A percentile compares a stretch with the other conserved stretches of the same genome.
These are phyloP conservation scores for Coptodon bakossiorum DNA, from an alignment of 2,113 vertebrate genomes.

Conservation along the genomic window DNA sequence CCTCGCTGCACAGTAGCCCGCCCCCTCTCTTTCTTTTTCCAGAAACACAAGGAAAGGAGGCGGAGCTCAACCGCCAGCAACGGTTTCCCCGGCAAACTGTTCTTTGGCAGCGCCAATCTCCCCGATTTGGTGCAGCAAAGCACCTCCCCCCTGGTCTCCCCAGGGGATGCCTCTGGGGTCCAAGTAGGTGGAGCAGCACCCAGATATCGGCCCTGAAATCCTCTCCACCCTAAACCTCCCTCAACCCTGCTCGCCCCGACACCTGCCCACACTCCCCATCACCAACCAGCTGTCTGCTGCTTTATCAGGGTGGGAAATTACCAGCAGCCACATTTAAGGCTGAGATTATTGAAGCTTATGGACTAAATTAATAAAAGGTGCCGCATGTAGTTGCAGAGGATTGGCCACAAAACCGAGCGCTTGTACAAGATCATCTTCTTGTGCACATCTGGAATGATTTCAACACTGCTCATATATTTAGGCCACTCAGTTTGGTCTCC, in stretches of 20 bases:
- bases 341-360: accelerated
- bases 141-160: conserved; percentile 83
- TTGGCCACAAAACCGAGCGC: background rate
- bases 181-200: conserved; percentile 82
- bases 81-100: conserved; percentile 88
- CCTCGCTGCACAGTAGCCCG: conserved; percentile 38
- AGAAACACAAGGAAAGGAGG: conserved; percentile 88
- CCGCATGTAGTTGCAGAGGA: background rate
- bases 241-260: background rate
- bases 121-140: conserved; percentile 97
- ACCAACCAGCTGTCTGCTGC: background rate
- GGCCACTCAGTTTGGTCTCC: background rate
- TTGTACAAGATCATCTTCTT: accelerated
- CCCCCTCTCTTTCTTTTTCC: conserved; percentile 75
- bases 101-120: conserved; percentile 88
- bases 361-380: background rate
- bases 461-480: background rate
- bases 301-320: conserved; percentile 1
- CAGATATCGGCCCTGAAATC: background rate
- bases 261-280: background rate
- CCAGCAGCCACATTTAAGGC: background rate
- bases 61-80: conserved; percentile 87
- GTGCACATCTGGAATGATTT: background rate
- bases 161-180: conserved; percentile 82
- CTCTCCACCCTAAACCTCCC: background rate